Evolutionary conservation across 1,140 invertebrate species (phyloP), one percentile per base, ranked within the genome.

Genomic region (Temnothorax nylanderi): DNA sequence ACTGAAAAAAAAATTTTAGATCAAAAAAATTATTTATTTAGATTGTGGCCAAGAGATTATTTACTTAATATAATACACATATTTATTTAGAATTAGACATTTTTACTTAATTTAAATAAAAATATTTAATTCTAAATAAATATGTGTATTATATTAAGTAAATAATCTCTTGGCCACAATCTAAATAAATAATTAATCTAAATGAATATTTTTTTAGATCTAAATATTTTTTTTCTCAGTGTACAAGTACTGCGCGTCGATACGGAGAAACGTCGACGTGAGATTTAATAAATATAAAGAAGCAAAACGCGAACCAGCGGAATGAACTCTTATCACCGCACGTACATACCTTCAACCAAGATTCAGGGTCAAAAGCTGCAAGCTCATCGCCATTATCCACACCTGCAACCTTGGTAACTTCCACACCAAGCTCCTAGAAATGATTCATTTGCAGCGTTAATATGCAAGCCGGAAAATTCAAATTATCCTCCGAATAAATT

Each of bases 301-400:
- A 69, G 3, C 8, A n/a, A 26, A 18, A 18, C 8, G 47, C 16
- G 4, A 4, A 47, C 21, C 10, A 41, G 34, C 37, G 26, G 11
- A 37, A 84, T 60, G 41, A 75, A 74, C 67, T 56, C 51, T 75
- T 74, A 69, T 75, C 13, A 32, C 11, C 47, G 37, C 1, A 87
- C 71, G 90, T 76, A 94, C 93, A 88, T 78, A 94, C 94, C 54
- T 90, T 92, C 13, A 94, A 47, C 94, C 94, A 94, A 41, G 86
- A 88, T 67, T 94, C 90, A 37, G 90, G 77, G 77, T 94, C 89
- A 80, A 93, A 90, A 26, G 54, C 77, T 60, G 51, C 64, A 71
- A 71, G 72, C 54, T 56, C 56, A 44, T 91, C 85, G 37, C 88
- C 67, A 71, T 90, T 86, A 72, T 65, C 80, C 65, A 21, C 84